Base-by-base conservation (phyloP, 2,797 vertebrate genomes). In the Phaenicophaeus curvirostris region DNA sequence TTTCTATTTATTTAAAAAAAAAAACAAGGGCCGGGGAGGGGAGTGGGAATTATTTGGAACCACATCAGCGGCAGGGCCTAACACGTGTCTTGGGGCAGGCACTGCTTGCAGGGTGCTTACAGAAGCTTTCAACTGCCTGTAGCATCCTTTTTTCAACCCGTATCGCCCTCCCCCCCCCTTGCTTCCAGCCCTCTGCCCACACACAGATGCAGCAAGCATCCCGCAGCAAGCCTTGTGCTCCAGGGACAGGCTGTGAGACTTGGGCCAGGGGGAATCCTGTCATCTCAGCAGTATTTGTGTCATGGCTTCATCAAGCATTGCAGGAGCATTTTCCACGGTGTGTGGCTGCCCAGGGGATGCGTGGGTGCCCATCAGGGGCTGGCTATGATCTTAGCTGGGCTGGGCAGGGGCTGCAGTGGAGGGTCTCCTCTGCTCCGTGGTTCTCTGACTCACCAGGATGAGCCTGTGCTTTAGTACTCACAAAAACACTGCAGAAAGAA, bases 331-430 rank as follows among this genome's bases (percentile, higher is more conserved):
- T 89, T 51, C 23, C n/a, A 66, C 11, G 1, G 1, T 1, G 0
- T 7, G 4, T 8, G 66, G 11, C 39, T 39, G 42, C 16, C 16
- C 25, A 44, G 28, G 35, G 41, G 14, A 41, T 68, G 28, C 1
- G 18, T 5, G 2, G 68, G 15, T 5, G 2, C 30, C 20, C 2
- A 1, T 2, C 2, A 1, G 12, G 20, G 72, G 13, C 37, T 54
- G 28, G 37, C 35, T 1, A 1, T 2, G 33, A 33, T 57, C 50
- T 69, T 2, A 2, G 25, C 30, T 6, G 3, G 46, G 24, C 41
- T 35, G 31, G 19, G 2, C 1, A 0, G 25, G 35, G 10, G 24
- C 54, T 46, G 15, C 4, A 4, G 14, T 10, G 35, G 10, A 42
- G 24, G 39, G 21, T 65, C 31, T 46, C 30, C 48, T 63, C n/a